Percentiles rank a stretch among this genome's conserved stretches.
Evolutionary conservation across 92 coral and sea anemone genomes (phyloP).

Genomic region (Metridium senile): DNA sequence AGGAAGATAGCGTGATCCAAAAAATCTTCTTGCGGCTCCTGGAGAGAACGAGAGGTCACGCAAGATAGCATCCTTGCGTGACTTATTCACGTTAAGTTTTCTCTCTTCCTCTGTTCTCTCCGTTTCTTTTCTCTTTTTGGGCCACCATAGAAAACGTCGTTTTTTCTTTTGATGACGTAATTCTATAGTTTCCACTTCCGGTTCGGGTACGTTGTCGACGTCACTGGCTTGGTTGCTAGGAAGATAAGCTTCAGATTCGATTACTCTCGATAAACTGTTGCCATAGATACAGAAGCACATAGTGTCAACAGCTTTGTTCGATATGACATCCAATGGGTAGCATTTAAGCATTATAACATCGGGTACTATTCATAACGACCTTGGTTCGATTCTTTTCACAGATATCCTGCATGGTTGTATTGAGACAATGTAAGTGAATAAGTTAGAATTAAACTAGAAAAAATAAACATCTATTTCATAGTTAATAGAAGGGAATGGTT

Average conservation of each 20-base stretch:
- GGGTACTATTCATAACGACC: no score
- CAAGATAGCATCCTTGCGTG: neutral
- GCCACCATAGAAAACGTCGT: neutral
- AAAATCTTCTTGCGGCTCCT: neutral
- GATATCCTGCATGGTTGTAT: no score
- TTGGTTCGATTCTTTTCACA: no score
- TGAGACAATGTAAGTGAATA: no score
- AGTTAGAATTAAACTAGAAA: no score
- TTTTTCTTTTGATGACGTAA: neutral
- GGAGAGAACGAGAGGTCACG: neutral
- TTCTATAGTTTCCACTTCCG: neutral
- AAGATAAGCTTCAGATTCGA: neutral
- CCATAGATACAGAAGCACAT: neutral
- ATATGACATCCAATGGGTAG: neutral
- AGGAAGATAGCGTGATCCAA: conserved; percentile 8
- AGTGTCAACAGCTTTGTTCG: neutral
- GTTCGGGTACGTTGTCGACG: neutral
- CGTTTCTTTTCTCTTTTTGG: neutral
- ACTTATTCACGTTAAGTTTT: neutral
- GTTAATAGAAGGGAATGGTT: no score
- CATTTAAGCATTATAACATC: neutral
- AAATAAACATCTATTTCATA: no score
- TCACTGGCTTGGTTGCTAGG: neutral
- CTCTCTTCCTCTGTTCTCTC: neutral
- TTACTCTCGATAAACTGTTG: neutral